Percentiles rank a stretch among this genome's conserved stretches.
Evolutionary conservation across 2,888 invertebrate genomes (phyloP).

Genomic region (Calameuta filiformis): DNA sequence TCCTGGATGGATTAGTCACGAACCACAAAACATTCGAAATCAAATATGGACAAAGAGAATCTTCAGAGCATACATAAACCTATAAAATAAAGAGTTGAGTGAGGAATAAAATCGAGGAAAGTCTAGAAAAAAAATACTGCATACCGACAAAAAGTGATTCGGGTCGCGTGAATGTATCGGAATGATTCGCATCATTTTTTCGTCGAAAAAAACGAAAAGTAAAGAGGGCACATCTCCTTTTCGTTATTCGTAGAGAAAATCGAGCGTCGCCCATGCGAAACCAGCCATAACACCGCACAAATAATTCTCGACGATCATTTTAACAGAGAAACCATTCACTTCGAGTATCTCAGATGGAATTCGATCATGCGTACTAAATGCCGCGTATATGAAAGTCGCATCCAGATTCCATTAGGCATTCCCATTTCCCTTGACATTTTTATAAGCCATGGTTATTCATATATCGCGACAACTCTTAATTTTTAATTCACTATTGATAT

Average conservation of each 20-base stretch:
- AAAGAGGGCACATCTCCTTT: neutral
- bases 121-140: neutral
- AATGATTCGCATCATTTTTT: neutral
- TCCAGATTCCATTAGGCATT: neutral
- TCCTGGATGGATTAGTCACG: neutral
- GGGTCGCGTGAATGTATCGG: neutral
- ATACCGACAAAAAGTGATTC: neutral
- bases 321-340: neutral
- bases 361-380: neutral
- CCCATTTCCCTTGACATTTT: neutral
- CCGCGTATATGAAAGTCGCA: neutral
- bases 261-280: constrained; percentile 46
- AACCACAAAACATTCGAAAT: neutral
- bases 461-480: neutral
- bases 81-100: neutral
- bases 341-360: neutral
- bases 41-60: neutral
- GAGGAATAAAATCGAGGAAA: neutral
- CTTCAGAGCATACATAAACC: neutral
- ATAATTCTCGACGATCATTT: neutral
- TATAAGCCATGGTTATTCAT: neutral
- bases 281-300: constrained; percentile 37
- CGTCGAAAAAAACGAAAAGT: neutral
- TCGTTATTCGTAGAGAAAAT: constrained; percentile 42
- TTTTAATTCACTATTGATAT: neutral